A percentile compares a stretch with the other conserved stretches of the same genome.
Evolutionary conservation across 2,113 vertebrate species (phyloP).

Genomic region (Rhodinocichla rosea): DNA sequence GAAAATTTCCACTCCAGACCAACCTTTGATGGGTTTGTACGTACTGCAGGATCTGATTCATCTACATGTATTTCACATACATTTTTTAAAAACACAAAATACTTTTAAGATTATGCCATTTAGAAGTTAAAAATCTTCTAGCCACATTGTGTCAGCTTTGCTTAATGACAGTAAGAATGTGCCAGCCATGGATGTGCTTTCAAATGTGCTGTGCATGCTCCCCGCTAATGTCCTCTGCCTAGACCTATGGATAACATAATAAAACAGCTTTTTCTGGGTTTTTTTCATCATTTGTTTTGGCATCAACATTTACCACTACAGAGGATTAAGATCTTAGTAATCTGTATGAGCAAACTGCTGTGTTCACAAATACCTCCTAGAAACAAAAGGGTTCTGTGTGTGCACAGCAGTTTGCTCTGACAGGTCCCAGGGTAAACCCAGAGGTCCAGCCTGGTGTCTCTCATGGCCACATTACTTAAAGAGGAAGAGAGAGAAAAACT

Average conservation of each 20-base stretch:
- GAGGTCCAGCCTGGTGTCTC: neutral
- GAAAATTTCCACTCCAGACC: neutral
- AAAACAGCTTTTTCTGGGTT: neutral
- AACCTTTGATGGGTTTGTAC: accelerated
- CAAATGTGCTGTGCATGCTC: neutral
- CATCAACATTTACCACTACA: neutral
- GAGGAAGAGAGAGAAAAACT: neutral
- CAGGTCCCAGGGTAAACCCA: neutral
- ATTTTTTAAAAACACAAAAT: neutral
- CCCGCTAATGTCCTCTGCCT: neutral
- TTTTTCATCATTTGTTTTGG: neutral
- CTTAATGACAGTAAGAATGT: neutral
- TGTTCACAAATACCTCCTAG: neutral
- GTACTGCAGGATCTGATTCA: neutral
- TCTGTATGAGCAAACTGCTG: neutral
- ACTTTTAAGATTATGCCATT: neutral
- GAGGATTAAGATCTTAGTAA: neutral
- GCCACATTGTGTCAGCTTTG: neutral
- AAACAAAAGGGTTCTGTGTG: neutral
- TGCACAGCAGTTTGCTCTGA: neutral
- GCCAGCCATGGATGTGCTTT: neutral
- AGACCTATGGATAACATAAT: neutral
- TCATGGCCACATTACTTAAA: neutral
- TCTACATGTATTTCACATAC: accelerated
- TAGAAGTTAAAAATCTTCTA: neutral